Conservation (phyloP, 35 echinoderm and acorn worm genomes). For the Heliocidaris tuberculata region DNA sequence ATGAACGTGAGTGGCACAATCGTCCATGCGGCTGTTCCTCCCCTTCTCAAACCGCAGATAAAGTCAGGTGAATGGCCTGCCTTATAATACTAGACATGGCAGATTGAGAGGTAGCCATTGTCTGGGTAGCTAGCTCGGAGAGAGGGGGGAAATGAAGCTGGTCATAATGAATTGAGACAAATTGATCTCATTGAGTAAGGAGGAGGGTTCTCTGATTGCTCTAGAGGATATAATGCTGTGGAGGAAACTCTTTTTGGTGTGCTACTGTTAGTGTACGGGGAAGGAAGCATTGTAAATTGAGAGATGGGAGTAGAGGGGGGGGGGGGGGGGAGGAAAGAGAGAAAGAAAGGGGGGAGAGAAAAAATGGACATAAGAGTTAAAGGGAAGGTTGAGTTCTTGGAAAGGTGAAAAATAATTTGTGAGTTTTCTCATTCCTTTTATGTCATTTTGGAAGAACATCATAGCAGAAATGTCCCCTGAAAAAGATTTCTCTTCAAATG, state of each 20-base stretch:
- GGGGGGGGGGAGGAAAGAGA: background rate
- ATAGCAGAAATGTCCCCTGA: no score
- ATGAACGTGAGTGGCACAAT: background rate
- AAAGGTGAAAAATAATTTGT: no score
- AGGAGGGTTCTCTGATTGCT: background rate
- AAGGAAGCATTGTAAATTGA: no score
- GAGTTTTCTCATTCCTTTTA: no score
- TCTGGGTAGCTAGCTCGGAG: background rate
- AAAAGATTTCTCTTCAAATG: no score
- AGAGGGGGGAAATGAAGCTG: background rate
- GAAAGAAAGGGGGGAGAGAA: background rate
- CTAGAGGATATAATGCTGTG: background rate
- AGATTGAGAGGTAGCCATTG: background rate
- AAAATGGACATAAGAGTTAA: background rate
- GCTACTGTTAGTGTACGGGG: no score
- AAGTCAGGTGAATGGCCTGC: background rate
- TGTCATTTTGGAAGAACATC: no score
- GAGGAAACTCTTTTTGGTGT: no score
- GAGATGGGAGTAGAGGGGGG: no score
- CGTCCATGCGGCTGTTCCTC: background rate
- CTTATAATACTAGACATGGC: background rate
- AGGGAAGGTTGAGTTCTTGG: no score
- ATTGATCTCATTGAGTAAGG: background rate
- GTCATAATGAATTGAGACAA: constrained; percentile 18
- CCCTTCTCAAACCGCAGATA: background rate